These are phyloP conservation scores for Drosophila fulvimacula DNA, from an alignment of 2,888 invertebrate species.

Conservation along the genomic window DNA sequence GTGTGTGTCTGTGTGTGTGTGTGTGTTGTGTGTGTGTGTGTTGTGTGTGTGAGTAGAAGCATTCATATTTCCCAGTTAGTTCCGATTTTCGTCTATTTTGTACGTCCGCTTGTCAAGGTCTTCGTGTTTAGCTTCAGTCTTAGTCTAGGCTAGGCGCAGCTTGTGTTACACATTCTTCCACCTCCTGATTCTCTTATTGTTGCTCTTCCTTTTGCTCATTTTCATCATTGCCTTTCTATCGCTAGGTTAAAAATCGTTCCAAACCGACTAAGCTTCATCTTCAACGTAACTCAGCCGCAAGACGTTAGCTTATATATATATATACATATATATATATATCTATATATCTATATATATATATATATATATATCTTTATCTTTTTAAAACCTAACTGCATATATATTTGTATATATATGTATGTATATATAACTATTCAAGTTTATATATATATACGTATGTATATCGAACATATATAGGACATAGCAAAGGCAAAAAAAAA, in stretches of 20 bases:
- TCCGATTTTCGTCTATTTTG: not conserved
- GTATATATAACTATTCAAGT: too few species aligned
- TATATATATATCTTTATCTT: not conserved
- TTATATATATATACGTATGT: not conserved
- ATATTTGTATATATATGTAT: not conserved
- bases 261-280: not conserved
- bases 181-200: too few species aligned
- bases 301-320: not conserved
- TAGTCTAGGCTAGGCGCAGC: not conserved
- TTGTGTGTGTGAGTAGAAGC: not conserved
- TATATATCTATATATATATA: too few species aligned
- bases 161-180: not conserved
- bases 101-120: not conserved
- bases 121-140: too few species aligned
- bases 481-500: too few species aligned
- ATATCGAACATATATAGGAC: not conserved
- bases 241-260: not conserved
- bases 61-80: not conserved
- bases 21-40: not conserved
- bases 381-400: too few species aligned
- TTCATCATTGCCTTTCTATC: constrained; percentile 11
- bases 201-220: not conserved
- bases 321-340: not conserved
- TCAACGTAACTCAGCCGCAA: not conserved
- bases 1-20: not conserved